phyloP scores from a whole-genome alignment of 1,140 invertebrate genomes.

The Bombus impatiens region DNA sequence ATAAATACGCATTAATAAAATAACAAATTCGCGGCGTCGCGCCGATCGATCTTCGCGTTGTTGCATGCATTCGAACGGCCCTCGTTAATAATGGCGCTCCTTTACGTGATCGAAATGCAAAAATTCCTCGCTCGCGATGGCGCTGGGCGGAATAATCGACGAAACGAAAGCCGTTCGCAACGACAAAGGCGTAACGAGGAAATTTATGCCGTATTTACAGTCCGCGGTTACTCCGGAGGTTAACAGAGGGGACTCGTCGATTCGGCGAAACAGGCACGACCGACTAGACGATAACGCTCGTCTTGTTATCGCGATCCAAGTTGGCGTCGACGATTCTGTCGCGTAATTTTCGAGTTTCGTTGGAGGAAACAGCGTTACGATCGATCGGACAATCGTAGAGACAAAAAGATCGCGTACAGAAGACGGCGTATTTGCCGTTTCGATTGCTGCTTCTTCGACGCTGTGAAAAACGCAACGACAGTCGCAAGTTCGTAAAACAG shows the following conservation, averaged over 20 bases:
- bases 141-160: background rate
- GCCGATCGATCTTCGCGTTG: slow-evolving; percentile 18
- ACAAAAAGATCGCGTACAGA: too few species aligned
- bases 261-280: background rate
- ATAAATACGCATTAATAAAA: slow-evolving; percentile 51
- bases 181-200: background rate
- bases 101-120: slow-evolving; percentile 35
- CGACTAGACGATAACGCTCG: background rate
- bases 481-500: too few species aligned
- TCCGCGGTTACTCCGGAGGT: background rate
- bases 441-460: too few species aligned
- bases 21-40: slow-evolving; percentile 24
- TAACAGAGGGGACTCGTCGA: background rate
- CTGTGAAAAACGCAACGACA: background rate
- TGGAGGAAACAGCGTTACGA: background rate
- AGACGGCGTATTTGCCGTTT: too few species aligned
- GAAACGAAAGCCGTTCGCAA: too few species aligned
- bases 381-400: fast-evolving
- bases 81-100: slow-evolving; percentile 33
- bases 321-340: background rate
- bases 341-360: background rate
- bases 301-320: slow-evolving; percentile 43
- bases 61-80: background rate
- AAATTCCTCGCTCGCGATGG: background rate
- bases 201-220: slow-evolving; percentile 58